A percentile compares a stretch with the other conserved stretches of the same genome.
Conservation (phyloP, 2,797 vertebrate species). For the Ficedula albicollis region DNA sequence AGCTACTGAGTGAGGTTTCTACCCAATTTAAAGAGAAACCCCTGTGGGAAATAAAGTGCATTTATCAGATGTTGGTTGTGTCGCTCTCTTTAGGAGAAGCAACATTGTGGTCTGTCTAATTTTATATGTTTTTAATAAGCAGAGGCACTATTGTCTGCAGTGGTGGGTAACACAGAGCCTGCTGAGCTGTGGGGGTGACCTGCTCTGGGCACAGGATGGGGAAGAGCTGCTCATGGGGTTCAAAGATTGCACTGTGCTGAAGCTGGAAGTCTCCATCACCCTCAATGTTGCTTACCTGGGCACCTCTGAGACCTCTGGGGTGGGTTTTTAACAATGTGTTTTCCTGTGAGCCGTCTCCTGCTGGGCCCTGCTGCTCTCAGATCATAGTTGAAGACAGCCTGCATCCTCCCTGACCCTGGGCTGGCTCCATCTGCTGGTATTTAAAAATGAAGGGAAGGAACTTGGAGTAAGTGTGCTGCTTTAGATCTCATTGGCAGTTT, state of each 20-base stretch:
- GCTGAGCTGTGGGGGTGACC: background rate
- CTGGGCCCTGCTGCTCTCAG: background rate
- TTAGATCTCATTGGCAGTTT: background rate
- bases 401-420: background rate
- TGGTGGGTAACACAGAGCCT: background rate
- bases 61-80: background rate
- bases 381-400: fast-evolving
- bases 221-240: background rate
- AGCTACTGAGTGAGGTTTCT: background rate
- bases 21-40: background rate
- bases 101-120: background rate
- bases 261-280: background rate
- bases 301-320: background rate
- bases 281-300: background rate
- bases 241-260: background rate
- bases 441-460: background rate
- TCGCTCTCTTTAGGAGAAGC: background rate
- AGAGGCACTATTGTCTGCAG: background rate
- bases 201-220: background rate
- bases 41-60: background rate
- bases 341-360: background rate
- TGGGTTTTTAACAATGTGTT: background rate
- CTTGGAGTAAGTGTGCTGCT: background rate
- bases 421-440: background rate
- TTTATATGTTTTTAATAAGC: background rate